These are phyloP conservation scores for Centropus bengalensis DNA, from an alignment of 2,113 vertebrate species.

Conservation along the genomic window DNA sequence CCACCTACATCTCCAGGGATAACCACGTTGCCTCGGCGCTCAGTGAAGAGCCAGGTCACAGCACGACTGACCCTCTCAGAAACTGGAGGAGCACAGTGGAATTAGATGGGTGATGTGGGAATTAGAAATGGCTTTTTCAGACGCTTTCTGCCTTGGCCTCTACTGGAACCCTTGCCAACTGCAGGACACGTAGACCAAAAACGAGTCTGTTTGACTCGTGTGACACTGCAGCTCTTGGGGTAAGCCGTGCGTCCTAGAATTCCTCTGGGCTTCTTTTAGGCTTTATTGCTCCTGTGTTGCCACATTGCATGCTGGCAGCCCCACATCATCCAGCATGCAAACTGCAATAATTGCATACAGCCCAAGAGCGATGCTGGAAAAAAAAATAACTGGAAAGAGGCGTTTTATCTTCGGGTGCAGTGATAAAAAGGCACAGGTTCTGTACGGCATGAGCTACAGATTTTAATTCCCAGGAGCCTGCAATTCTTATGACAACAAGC, in stretches of 20 bases:
- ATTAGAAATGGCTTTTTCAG: not conserved
- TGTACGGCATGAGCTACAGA: not conserved
- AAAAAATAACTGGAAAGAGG: not conserved
- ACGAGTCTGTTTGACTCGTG: not conserved
- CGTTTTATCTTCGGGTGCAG: not conserved
- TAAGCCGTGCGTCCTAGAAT: not conserved
- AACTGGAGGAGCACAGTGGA: not conserved
- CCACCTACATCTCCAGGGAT: rapidly evolving
- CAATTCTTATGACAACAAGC: not conserved
- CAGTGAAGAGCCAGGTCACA: not conserved
- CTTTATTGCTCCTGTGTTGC: not conserved
- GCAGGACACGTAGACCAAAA: not conserved
- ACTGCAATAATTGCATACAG: not conserved
- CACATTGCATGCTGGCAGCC: too few relatives aligned
- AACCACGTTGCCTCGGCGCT: not conserved
- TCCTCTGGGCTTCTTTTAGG: not conserved
- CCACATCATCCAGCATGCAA: not conserved
- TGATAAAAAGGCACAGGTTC: not conserved
- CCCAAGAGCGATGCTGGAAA: not conserved
- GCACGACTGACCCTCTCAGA: not conserved
- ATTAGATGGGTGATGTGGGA: not conserved
- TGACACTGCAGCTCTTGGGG: not conserved
- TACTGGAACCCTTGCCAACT: not conserved
- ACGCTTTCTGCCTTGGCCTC: not conserved
- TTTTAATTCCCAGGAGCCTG: not conserved